These are phyloP conservation scores for Omphaloscelis lunosa DNA, from an alignment of 2,888 invertebrate genomes.

Conservation along the genomic window DNA sequence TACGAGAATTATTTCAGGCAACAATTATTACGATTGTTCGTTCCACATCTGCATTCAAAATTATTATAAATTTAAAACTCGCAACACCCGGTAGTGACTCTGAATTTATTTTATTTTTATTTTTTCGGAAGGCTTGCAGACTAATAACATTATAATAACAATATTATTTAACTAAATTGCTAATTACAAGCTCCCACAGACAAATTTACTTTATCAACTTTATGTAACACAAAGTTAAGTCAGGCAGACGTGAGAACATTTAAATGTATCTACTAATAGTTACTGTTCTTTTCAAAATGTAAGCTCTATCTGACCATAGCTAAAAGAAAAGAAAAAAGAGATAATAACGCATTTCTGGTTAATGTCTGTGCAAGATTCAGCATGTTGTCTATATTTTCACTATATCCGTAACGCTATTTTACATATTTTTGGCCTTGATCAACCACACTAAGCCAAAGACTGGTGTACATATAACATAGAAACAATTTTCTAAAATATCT, in stretches of 20 bases:
- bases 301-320: neutral
- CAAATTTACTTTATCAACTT: neutral
- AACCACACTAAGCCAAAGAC: neutral
- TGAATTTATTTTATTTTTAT: neutral
- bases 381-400: neutral
- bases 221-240: neutral
- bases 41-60: slow-evolving; percentile 9
- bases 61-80: neutral
- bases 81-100: no score
- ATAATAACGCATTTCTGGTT: neutral
- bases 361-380: neutral
- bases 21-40: neutral
- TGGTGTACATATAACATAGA: neutral
- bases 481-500: neutral
- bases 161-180: no score
- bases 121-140: no score
- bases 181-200: no score
- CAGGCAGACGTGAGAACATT: neutral
- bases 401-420: neutral
- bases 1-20: neutral
- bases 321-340: neutral
- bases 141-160: no score
- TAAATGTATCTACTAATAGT: neutral
- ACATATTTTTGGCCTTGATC: no score
- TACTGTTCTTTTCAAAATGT: neutral